These are phyloP conservation scores for Tromatobia lineatoria DNA, from an alignment of 2,888 invertebrate species.

Conservation along the genomic window DNA sequence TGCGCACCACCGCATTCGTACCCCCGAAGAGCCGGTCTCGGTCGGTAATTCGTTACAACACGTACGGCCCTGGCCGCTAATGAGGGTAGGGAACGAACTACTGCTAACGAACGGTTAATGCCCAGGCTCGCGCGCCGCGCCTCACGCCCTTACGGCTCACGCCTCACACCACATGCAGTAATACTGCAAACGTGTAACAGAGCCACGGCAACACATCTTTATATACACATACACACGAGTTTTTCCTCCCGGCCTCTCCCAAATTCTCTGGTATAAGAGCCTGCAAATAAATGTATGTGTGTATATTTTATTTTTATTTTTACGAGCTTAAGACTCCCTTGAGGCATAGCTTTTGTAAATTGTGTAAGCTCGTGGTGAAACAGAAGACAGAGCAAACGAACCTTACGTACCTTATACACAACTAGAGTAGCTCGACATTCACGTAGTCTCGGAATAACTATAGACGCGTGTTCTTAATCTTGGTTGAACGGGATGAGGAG, in stretches of 20 bases:
- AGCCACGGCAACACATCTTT: slow-evolving; percentile 33
- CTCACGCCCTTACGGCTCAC: slow-evolving; percentile 50
- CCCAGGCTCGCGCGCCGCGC: slow-evolving; percentile 66
- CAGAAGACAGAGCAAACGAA: slow-evolving; percentile 39
- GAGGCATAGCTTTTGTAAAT: slow-evolving; percentile 68
- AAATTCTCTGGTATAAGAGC: slow-evolving; percentile 28
- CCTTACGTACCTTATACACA: slow-evolving; percentile 1
- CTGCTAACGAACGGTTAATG: slow-evolving; percentile 82
- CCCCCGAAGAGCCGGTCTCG: slow-evolving; percentile 44
- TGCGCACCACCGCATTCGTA: slow-evolving; percentile 66
- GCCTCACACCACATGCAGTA: background rate
- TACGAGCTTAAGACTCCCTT: slow-evolving; percentile 52
- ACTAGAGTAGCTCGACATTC: no score
- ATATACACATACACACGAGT: slow-evolving; percentile 1
- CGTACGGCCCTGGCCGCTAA: slow-evolving; percentile 78
- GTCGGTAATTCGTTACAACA: slow-evolving; percentile 79
- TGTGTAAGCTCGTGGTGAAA: slow-evolving; percentile 61
- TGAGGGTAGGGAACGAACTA: slow-evolving; percentile 78
- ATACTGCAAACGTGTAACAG: slow-evolving; percentile 34
- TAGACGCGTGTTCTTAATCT: slow-evolving; percentile 31
- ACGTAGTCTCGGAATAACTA: slow-evolving; percentile 8
- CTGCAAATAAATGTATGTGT: slow-evolving; percentile 26
- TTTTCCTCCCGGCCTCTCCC: slow-evolving; percentile 45
- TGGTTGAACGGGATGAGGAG: slow-evolving; percentile 24
- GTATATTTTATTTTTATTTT: slow-evolving; percentile 30